Evolutionary conservation across 37 sponge, comb jelly and placozoan genomes (phyloP), one percentile per base, ranked within the genome.

Genomic region (Beroe ovata): DNA sequence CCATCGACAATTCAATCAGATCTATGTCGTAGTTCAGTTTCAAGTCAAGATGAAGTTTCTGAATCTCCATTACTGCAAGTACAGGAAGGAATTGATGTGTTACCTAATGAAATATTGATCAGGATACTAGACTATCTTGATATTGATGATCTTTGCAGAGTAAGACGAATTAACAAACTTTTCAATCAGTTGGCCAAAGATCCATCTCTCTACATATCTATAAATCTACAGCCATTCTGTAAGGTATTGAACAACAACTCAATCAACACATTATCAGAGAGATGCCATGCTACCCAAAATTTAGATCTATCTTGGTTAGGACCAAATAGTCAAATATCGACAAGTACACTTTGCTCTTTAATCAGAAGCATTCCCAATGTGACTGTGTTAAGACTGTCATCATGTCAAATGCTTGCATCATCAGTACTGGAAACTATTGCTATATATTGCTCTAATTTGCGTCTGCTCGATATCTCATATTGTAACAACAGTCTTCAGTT

Each of bases 281-380:
- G 22, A 1, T 77, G 42, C 33, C 2, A n/a, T 42, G 54, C 25
- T 26, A 11, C 41, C n/a, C 41, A 77, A 39, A 16, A 40, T 20
- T 23, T 77, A n/a, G 84, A 77, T 19, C 3, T 77, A 42, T 77
- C 84, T 6, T 77, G 84, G 84, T 38, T 77, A 23, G 84, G 84
- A 42, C n/a, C 84, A 22, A 77, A 77, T 42, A 77, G 41, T 77
- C 84, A 77, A 41, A 77, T 77, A 40, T 42, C 84, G 6, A 42
- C 54, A 41, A 4, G 23, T 77, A 26, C 54, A 4, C 11, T 77
- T 6, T 42, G 84, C 54, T n/a, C 54, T 42, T 39, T 77, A 3
- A 30, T 77, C 0, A 77, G 84, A 25, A 42, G 8, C 25, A 35
- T 42, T 40, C 84, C 84, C 14, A 41, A 77, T 23, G 8, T 77